These are phyloP conservation scores for Mimas tiliae DNA, from an alignment of 2,888 invertebrate species.

Conservation along the genomic window DNA sequence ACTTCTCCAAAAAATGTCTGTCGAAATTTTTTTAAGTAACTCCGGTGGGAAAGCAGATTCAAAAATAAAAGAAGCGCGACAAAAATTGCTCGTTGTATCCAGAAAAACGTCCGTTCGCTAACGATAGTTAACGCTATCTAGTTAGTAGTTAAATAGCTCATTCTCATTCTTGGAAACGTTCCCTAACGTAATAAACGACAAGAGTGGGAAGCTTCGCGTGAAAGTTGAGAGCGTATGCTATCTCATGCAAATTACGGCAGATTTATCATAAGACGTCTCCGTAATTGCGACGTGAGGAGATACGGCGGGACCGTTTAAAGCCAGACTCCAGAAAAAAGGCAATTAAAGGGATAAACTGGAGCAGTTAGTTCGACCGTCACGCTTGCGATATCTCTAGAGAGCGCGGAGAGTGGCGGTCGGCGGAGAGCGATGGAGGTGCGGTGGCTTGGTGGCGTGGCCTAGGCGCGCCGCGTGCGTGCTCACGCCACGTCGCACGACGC, in stretches of 20 bases:
- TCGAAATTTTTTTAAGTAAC: constrained; percentile 44
- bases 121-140: constrained; percentile 71
- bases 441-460: constrained; percentile 34
- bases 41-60: constrained; percentile 41
- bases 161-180: constrained; percentile 82
- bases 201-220: constrained; percentile 81
- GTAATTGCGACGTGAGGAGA: constrained; percentile 85
- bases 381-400: constrained; percentile 71
- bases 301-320: constrained; percentile 79
- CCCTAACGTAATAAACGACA: constrained; percentile 82
- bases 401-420: constrained; percentile 43
- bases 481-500: too few species aligned
- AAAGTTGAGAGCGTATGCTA: constrained; percentile 85
- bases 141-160: constrained; percentile 82
- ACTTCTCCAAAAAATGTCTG: constrained; percentile 58
- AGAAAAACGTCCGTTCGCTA: constrained; percentile 53
- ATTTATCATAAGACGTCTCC: constrained; percentile 85
- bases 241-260: constrained; percentile 85
- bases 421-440: constrained; percentile 32
- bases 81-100: constrained; percentile 48
- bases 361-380: constrained; percentile 78
- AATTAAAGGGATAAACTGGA: constrained; percentile 83
- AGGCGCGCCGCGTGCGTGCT: constrained; percentile 57
- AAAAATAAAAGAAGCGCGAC: constrained; percentile 43
- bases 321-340: constrained; percentile 81